Base-by-base conservation (phyloP, 1,140 invertebrate species). In the Ceratoteleas bidentatus region DNA sequence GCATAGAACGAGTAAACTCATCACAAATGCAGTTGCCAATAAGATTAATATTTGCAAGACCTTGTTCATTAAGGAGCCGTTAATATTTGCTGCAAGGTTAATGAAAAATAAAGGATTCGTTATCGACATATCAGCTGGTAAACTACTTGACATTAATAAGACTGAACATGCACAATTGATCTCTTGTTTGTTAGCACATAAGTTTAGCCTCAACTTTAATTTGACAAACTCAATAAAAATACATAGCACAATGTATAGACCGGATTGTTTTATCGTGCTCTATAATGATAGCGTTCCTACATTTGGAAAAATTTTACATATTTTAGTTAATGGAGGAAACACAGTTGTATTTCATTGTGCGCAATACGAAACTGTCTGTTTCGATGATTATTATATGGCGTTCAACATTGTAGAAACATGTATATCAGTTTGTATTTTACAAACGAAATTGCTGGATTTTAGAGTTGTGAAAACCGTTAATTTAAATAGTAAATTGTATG, bases 211-310 rank as follows among this genome's bases (percentile, higher is more conserved):
- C 38, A 52, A 64, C 16, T 64, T 64, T 52, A 16, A 16, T 16
- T 52, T 52, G 16, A 52, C 33, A 15, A n/a, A 50, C 16, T 14
- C 9, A 10, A 33, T 64, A 11, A 64, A 64, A 64, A 33, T 64
- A 15, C 24, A 64, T 33, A 64, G 34, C 11, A 64, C 60, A 38
- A 38, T 16, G 9, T 64, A 65, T 40, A 52, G 61, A 65, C 6
- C 2, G 10, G 36, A 38, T 7, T 6, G 3, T 40, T 65, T 65
- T 43, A 47, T 65, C 1, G 9, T 40, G 2, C 6, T 65, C 6
- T 9, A 53, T 45, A 65, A 65, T 40, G 15, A 53, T 13, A 10
- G 53, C 13, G 38, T 40, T 53, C 61, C 61, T 36, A 65, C 14
- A 13, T 65, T 65, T 32, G 61, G 34, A 40, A 16, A 24, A 65